Base-by-base conservation (phyloP, 2,888 invertebrate species). In the Cheilosia variabilis region DNA sequence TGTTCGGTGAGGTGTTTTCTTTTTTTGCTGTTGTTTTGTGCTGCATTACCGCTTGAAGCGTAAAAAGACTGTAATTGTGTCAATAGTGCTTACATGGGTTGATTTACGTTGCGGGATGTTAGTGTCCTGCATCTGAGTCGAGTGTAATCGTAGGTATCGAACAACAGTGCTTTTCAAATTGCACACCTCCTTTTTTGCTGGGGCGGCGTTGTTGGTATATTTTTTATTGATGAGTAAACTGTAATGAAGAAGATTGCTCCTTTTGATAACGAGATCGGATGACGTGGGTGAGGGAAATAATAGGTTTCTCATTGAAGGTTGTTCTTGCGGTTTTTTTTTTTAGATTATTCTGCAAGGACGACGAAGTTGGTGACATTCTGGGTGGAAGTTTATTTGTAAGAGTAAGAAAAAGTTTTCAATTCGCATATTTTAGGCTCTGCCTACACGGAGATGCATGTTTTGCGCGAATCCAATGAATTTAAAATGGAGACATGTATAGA, bases 51-150 rank as follows among this genome's bases (percentile, higher is more conserved):
- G 31, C 19, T 41, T 31, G 19, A 13, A 57, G 43, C 15, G 58
- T 31, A 72, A 78, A 72, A 75, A 75, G 19, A 31, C 50, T 31
- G 55, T 80, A 76, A 76, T 84, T 84, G 75, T 80, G 75, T 84
- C 69, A 80, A 80, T 65, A 65, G 65, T 66, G 60, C 80, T 66
- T 80, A 69, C 15, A 65, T 17, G n/a, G 65, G 63, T 47, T 80
- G 73, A 68, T 68, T 68, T 68, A 63, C 47, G 50, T 68, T 68
- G 62, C 68, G 50, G 68, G 34, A 34, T 52, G 47, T 47, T 47
- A 9, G 17, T 47, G 17, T 47, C 17, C 31, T 65, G n/a, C 43
- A 15, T 31, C n/a, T 15, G 43, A 24, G 52, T 57, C 10, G 43
- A 24, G 45, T 57, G 83, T 60, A 47, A 78, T 77, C 45, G 37